phyloP scores from a whole-genome alignment of 2,797 vertebrate genomes.

The Takifugu rubripes region DNA sequence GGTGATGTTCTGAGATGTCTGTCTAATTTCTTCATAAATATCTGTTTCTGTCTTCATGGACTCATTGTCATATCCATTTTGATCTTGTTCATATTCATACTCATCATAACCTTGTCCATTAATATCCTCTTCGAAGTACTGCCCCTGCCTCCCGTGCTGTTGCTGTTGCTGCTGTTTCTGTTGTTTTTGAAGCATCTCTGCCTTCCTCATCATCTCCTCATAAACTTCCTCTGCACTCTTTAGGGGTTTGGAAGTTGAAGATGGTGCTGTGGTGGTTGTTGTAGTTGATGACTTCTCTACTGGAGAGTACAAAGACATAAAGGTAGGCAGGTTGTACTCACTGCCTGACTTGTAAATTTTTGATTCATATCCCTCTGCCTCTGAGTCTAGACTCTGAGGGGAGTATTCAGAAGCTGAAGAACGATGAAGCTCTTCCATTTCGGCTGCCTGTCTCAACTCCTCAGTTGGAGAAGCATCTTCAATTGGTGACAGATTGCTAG shows the following conservation, averaged over 20 bases:
- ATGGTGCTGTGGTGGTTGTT: slow-evolving; percentile 69
- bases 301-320: slow-evolving; percentile 98
- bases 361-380: slow-evolving; percentile 91
- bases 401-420: slow-evolving; percentile 98
- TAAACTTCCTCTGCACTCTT: slow-evolving; percentile 98
- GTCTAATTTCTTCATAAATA: slow-evolving; percentile 91
- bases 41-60: slow-evolving; percentile 76
- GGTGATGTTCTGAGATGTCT: slow-evolving; percentile 83
- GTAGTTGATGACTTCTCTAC: slow-evolving; percentile 82
- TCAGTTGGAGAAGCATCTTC: slow-evolving; percentile 98
- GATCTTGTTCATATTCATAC: slow-evolving; percentile 78
- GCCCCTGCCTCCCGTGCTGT: slow-evolving; percentile 62
- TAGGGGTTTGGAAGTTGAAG: slow-evolving; percentile 84
- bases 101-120: slow-evolving; percentile 84
- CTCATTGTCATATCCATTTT: slow-evolving; percentile 74
- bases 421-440: slow-evolving; percentile 99
- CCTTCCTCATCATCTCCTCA: slow-evolving; percentile 99
- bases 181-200: slow-evolving; percentile 91
- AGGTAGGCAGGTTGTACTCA: slow-evolving; percentile 96
- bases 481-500: slow-evolving; percentile 98
- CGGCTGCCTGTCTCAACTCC: slow-evolving; percentile 94
- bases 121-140: slow-evolving; percentile 70
- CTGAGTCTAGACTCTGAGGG: slow-evolving; percentile 91
- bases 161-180: slow-evolving; percentile 79
- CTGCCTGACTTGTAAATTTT: slow-evolving; percentile 96